Base-by-base conservation (phyloP, 2,888 invertebrate species). In the Prenolepis imparis region DNA sequence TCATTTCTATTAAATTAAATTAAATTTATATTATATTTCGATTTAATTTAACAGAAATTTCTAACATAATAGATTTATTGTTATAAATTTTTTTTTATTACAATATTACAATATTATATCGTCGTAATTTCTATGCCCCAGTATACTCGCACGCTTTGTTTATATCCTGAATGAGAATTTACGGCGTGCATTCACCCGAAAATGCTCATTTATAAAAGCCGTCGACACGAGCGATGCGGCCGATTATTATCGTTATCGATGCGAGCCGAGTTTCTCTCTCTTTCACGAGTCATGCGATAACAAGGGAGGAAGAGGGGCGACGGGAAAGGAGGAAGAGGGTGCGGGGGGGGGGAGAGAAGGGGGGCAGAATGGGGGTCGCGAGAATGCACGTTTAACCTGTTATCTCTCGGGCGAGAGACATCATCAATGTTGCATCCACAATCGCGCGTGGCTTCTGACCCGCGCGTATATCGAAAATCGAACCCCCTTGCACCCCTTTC, bases 391-490 rank as follows among this genome's bases (percentile, higher is more conserved):
- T 59, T 61, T 70, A 80, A 32, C 59, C 70, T 21, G 70, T 68
- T 80, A 70, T 80, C 52, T 41, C 41, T n/a, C 78, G 44, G 39
- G 59, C 78, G 78, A 80, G 78, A 80, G 70, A 70, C 78, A 78
- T 78, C 78, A 24, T 70, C 70, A 48, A 70, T 48, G 59, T 70
- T 80, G 70, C 70, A 48, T 80, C 78, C 78, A 24, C 78, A 78
- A 78, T 68, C 59, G 68, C 44, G 48, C 44, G 48, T 59, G 78
- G 44, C 36, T 70, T 70, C 78, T 68, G 70, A 80, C 70, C 59
- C 70, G 44, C 70, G 70, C 57, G 59, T 70, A 28, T 28, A 80
- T 80, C 78, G 78, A 59, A 80, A 80, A 80, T 70, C 70, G 78
- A 80, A 80, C 66, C 24, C 28, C n/a, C n/a, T n/a, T n/a, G n/a